These are phyloP conservation scores for Dasypogon diadema DNA, from an alignment of 2,888 invertebrate species.

Conservation along the genomic window DNA sequence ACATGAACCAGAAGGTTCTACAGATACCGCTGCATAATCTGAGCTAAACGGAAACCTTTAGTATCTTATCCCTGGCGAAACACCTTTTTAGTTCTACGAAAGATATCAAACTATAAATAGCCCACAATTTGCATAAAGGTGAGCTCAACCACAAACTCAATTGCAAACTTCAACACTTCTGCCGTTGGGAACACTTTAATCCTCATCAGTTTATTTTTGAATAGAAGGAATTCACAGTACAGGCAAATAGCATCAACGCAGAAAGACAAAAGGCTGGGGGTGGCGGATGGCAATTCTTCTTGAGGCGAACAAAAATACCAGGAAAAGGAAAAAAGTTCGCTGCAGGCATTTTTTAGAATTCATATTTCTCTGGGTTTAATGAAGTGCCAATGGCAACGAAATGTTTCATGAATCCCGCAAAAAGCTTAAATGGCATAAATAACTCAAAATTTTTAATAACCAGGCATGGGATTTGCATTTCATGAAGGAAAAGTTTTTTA, in stretches of 20 bases:
- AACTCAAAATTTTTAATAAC: slow-evolving; percentile 54
- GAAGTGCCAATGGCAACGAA: slow-evolving; percentile 66
- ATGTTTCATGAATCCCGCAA: slow-evolving; percentile 59
- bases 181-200: slow-evolving; percentile 46
- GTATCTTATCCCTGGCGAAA: not conserved
- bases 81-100: slow-evolving; percentile 4
- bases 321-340: slow-evolving; percentile 47
- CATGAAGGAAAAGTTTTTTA: slow-evolving; percentile 45
- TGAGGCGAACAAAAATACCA: slow-evolving; percentile 50
- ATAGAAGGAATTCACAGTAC: slow-evolving; percentile 22
- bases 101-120: slow-evolving; percentile 48
- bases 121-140: slow-evolving; percentile 51
- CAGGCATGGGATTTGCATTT: slow-evolving; percentile 52
- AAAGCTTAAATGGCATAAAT: slow-evolving; percentile 54
- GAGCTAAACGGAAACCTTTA: not conserved
- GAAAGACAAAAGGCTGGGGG: slow-evolving; percentile 46
- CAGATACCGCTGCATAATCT: too few species aligned
- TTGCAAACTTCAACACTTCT: slow-evolving; percentile 51
- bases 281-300: slow-evolving; percentile 47
- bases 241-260: slow-evolving; percentile 37
- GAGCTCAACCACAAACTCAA: slow-evolving; percentile 51
- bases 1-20: too few species aligned
- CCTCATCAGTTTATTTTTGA: slow-evolving; percentile 48
- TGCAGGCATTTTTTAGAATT: slow-evolving; percentile 57
- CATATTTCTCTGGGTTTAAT: slow-evolving; percentile 68